Conservation (phyloP, 2,888 invertebrate genomes). For the Mimachlamys varia region DNA sequence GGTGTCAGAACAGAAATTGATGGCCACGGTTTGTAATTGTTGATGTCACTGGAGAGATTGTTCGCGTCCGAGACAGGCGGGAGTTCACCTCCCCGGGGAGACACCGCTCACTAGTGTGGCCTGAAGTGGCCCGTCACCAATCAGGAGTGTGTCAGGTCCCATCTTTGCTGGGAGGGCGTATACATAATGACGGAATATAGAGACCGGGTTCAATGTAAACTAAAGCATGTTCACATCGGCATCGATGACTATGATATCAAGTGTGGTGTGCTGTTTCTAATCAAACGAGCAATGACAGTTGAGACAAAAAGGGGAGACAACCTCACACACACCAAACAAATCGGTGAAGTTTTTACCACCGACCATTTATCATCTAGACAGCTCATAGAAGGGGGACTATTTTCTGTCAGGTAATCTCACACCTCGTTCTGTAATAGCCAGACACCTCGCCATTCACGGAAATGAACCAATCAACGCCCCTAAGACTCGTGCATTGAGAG, state of each 20-base stretch:
- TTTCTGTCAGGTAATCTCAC: slow-evolving; percentile 32
- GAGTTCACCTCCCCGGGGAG: slow-evolving; percentile 12
- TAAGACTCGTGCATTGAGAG: slow-evolving; percentile 8
- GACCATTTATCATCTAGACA: not conserved
- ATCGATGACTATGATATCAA: not conserved
- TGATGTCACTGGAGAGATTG: not conserved
- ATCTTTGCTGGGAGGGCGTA: not conserved
- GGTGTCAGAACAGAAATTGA: slow-evolving; percentile 1
- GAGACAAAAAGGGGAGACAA: slow-evolving; percentile 23
- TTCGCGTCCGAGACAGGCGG: not conserved
- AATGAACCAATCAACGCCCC: slow-evolving; percentile 6
- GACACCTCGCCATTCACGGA: not conserved
- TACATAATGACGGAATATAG: not conserved
- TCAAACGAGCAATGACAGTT: slow-evolving; percentile 16
- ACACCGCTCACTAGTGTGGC: not conserved
- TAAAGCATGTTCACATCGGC: not conserved
- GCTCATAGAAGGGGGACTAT: slow-evolving; percentile 6
- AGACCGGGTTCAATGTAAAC: not conserved
- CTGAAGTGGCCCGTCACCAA: not conserved
- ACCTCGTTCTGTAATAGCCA: slow-evolving; percentile 11
- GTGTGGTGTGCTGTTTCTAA: not conserved
- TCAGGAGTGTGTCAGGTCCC: not conserved
- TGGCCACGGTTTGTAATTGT: not conserved
- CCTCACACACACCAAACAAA: slow-evolving; percentile 21
- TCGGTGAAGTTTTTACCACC: not conserved